A percentile compares a stretch with the other conserved stretches of the same genome.
Conservation (phyloP, 1,140 invertebrate genomes). For the Lasioglossum albipes region DNA sequence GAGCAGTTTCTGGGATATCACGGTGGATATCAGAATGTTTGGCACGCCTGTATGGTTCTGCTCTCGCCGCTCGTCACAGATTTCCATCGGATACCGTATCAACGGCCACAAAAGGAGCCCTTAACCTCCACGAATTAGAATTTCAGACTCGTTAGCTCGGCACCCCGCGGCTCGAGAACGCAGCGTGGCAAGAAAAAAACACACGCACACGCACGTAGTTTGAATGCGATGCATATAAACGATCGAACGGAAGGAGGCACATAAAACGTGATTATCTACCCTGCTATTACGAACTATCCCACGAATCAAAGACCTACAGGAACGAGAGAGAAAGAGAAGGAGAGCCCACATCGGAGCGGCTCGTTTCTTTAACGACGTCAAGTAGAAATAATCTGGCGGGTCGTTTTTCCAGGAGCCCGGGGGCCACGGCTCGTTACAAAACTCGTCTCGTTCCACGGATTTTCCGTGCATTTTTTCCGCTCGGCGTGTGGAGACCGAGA, state of each 20-base stretch:
- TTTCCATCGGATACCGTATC: too few relatives aligned
- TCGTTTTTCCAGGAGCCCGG: slow-evolving; percentile 27
- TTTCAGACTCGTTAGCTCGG: too few relatives aligned
- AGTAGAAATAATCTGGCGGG: slow-evolving; percentile 38
- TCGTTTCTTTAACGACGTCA: slow-evolving; percentile 29
- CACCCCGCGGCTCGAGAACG: too few relatives aligned
- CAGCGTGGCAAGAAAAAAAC: too few relatives aligned
- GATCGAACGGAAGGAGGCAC: background rate
- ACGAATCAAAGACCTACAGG: background rate
- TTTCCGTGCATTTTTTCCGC: slow-evolving; percentile 14
- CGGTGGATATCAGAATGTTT: too few relatives aligned
- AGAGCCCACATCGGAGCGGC: background rate
- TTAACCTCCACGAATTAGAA: too few relatives aligned
- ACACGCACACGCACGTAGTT: background rate
- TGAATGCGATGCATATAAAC: background rate
- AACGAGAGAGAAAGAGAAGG: too few relatives aligned
- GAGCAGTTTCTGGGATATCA: too few relatives aligned
- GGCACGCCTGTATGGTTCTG: too few relatives aligned
- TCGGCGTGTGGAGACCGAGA: background rate
- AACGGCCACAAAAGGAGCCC: too few relatives aligned
- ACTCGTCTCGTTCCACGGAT: slow-evolving; percentile 22
- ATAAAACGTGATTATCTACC: slow-evolving; percentile 8
- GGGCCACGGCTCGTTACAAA: slow-evolving; percentile 32
- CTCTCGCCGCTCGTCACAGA: too few relatives aligned
- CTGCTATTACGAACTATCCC: slow-evolving; percentile 6